Evolutionary conservation across 1,140 invertebrate species (phyloP).

Genomic region (Drosophila carrolli): DNA sequence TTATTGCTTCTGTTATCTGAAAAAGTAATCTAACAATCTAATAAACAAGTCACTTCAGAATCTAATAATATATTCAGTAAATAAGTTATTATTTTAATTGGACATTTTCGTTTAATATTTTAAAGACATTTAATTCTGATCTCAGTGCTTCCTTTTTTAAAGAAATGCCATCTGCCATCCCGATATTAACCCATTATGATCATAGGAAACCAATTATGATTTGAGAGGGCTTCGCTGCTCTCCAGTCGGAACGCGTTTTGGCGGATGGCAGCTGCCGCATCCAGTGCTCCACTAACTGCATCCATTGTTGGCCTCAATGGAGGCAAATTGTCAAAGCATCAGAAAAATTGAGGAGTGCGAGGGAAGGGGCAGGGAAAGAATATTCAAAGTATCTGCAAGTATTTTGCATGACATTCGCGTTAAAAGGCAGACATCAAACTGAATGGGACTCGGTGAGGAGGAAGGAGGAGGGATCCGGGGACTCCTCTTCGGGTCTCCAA

Average conservation of each 20-base stretch:
- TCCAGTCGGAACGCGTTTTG: conserved; percentile 30
- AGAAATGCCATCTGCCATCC: neutral
- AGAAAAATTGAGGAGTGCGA: conserved; percentile 8
- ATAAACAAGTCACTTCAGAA: no score
- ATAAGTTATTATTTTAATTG: neutral
- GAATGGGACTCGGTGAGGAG: conserved; percentile 53
- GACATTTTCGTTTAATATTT: no score
- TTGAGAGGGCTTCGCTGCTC: conserved; percentile 3
- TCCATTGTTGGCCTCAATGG: conserved; percentile 50
- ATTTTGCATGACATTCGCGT: conserved; percentile 77
- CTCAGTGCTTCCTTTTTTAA: neutral
- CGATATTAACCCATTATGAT: conserved; percentile 31
- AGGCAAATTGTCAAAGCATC: conserved; percentile 55
- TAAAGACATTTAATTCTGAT: neutral
- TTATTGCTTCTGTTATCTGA: no score
- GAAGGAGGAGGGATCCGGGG: neutral
- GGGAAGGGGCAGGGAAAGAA: conserved; percentile 32
- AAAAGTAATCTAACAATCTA: no score
- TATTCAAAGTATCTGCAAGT: conserved; percentile 76
- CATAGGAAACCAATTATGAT: conserved; percentile 37
- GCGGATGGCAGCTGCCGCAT: conserved; percentile 31
- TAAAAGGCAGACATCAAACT: conserved; percentile 78
- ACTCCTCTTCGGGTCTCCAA: conserved; percentile 13
- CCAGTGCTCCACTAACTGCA: conserved; percentile 32
- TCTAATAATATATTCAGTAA: no score